Base-by-base conservation (phyloP, 2,888 invertebrate genomes). In the Allacma fusca region DNA sequence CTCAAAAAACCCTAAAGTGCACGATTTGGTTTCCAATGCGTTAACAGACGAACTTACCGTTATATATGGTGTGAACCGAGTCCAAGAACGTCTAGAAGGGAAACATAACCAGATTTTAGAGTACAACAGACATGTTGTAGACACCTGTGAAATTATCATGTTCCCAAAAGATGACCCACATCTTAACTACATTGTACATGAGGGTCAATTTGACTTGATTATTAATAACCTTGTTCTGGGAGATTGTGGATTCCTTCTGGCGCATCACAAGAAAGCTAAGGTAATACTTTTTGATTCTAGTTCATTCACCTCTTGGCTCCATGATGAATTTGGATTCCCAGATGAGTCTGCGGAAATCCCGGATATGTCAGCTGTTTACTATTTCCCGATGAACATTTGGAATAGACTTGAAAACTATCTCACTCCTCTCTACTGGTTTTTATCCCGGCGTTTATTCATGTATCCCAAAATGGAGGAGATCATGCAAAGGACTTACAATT, bases 211-310 rank as follows among this genome's bases (percentile, higher is more conserved):
- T 64, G 80, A 80, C 67, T 34, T 80, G 5, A 77, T 80, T 5
- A 64, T 80, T 19, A 19, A 76, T 12, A 78, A 80, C 21, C 70
- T 78, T 24, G 75, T 73, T 19, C 19, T 79, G 0, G 77, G 80
- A 74, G 40, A 40, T 9, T 40, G 5, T 13, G 40, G 40, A 5
- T 40, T 9, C 40, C 5, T 40, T 9, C 5, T 40, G n/a, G n/a
- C n/a, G n/a, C n/a, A n/a, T n/a, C n/a, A n/a, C n/a, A n/a, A n/a
- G n/a, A n/a, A n/a, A n/a, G 40, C 40, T 9, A 40, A 40, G 13
- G 40, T 40, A 40, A 40, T n/a, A n/a, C n/a, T n/a, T 40, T 40
- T 40, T 40, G 13, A 9, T 9, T 40, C 7, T 13, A 40, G 7
- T 13, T 13, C 13, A 5, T 40, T 40, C 40, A 9, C 13, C 40